phyloP scores from a whole-genome alignment of 2,888 invertebrate species.

The Serrognathus titanus region DNA sequence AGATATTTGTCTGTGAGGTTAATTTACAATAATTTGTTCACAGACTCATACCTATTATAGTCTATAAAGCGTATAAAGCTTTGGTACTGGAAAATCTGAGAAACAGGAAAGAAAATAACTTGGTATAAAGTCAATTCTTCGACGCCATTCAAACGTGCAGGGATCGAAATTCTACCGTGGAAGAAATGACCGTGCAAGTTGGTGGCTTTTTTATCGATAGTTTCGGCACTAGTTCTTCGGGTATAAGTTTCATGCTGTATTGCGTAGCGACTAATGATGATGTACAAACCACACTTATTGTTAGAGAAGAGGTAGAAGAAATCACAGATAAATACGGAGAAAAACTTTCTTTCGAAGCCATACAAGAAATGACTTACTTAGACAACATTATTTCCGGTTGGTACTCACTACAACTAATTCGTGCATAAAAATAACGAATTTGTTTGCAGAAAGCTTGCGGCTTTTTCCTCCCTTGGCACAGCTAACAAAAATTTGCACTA shows the following conservation, averaged over 20 bases:
- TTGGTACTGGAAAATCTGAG: conserved; percentile 39
- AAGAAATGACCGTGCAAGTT: conserved; percentile 38
- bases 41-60: conserved; percentile 26
- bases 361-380: conserved; percentile 55
- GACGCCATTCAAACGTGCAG: conserved; percentile 41
- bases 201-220: conserved; percentile 49
- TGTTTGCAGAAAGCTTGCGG: conserved; percentile 18
- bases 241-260: conserved; percentile 44
- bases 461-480: conserved; percentile 30
- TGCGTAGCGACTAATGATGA: conserved; percentile 48
- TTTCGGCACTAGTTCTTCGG: conserved; percentile 49
- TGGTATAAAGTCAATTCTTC: conserved; percentile 45
- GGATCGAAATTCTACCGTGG: conserved; percentile 19
- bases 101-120: conserved; percentile 40
- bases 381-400: conserved; percentile 56
- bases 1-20: conserved; percentile 1
- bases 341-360: conserved; percentile 50
- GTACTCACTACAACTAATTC: neutral
- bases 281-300: conserved; percentile 53
- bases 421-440: too few relatives aligned
- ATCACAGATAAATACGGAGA: conserved; percentile 47
- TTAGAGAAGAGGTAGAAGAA: conserved; percentile 53
- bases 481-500: conserved; percentile 27
- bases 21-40: neutral
- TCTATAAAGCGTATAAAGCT: conserved; percentile 36